Evolutionary conservation across 2,888 invertebrate genomes (phyloP).

Genomic region (Hydraecia micacea): DNA sequence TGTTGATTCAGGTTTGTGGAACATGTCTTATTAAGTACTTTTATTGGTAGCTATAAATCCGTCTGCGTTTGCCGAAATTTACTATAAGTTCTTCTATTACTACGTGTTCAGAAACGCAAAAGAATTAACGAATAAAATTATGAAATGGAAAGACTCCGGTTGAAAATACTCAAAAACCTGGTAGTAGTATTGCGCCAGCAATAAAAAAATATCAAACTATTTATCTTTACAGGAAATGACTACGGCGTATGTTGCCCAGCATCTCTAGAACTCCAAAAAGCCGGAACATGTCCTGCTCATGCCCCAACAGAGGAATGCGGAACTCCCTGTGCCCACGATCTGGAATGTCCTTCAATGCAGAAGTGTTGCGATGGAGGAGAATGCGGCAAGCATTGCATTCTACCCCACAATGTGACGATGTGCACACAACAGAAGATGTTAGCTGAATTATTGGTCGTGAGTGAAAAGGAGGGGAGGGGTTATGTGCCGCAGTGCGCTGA

Average conservation of each 20-base stretch:
- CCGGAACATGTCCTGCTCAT: constrained; percentile 93
- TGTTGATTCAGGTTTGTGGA: constrained; percentile 91
- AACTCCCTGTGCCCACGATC: constrained; percentile 93
- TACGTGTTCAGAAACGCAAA: not conserved
- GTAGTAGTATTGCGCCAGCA: no score
- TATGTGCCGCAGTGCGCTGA: constrained; percentile 95
- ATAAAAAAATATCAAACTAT: not conserved
- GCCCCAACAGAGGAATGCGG: constrained; percentile 90
- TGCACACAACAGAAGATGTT: constrained; percentile 95
- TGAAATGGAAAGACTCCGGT: no score
- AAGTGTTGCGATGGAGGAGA: constrained; percentile 95
- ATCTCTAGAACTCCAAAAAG: constrained; percentile 93
- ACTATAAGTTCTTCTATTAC: no score
- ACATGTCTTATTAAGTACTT: not conserved
- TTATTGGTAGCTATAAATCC: no score
- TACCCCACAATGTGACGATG: constrained; percentile 94
- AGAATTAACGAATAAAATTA: no score
- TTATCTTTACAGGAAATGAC: constrained; percentile 91
- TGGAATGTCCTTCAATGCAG: constrained; percentile 95
- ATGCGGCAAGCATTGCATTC: constrained; percentile 93
- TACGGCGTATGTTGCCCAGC: constrained; percentile 97
- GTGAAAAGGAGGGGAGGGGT: constrained; percentile 95
- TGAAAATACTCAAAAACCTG: no score
- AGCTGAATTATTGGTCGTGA: constrained; percentile 94
- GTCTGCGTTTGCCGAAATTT: no score